These are phyloP conservation scores for Sylvilagus floridanus DNA, from an alignment of 2,797 vertebrate species.

Conservation along the genomic window DNA sequence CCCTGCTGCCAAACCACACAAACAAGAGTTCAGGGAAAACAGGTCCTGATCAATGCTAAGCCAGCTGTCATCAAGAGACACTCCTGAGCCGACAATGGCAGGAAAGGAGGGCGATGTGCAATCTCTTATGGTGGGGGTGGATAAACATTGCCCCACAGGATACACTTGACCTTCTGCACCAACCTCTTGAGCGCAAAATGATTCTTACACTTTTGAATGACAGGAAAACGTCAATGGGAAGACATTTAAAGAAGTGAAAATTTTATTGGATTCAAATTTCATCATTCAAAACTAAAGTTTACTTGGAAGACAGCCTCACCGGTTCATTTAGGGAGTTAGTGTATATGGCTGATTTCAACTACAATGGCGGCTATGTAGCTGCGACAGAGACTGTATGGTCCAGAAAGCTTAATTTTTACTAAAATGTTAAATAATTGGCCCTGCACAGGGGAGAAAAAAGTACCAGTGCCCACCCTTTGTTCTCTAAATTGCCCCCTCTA, in stretches of 20 bases:
- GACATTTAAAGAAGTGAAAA: neutral
- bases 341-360: neutral
- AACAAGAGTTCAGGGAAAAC: constrained; percentile 45
- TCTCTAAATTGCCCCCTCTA: neutral
- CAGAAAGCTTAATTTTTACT: neutral
- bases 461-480: neutral
- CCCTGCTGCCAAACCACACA: constrained; percentile 65
- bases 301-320: neutral
- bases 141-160: neutral
- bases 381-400: neutral
- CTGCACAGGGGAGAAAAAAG: neutral
- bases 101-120: neutral
- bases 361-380: neutral
- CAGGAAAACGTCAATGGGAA: neutral
- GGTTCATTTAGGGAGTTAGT: neutral
- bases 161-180: neutral
- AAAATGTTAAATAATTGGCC: neutral
- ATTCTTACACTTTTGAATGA: neutral
- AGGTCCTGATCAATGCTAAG: constrained; percentile 49
- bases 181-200: neutral
- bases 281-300: neutral
- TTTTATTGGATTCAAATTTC: neutral
- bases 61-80: neutral
- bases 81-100: neutral
- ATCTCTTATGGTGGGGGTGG: rapidly evolving